Base-by-base conservation (phyloP, 2,888 invertebrate species). In the Hipparchia sbordonii region DNA sequence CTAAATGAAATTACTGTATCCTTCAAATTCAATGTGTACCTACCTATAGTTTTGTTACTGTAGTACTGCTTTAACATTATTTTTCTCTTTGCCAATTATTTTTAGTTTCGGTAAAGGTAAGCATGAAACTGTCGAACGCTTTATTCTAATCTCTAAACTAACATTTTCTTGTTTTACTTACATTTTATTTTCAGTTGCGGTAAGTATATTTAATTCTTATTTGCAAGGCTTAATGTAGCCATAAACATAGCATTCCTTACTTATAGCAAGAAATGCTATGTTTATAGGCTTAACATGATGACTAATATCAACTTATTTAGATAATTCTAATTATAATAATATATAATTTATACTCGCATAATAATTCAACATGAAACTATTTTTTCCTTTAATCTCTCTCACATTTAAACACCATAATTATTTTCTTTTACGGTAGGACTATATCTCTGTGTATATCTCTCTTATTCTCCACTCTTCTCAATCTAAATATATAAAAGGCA, bases 111-210 rank as follows among this genome's bases (percentile, higher is more conserved):
- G 76, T 71, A 73, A 76, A 79, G 78, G 79, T 79, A 87, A 88
- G 90, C 89, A 89, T 88, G 90, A 77, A 12, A 8, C 33, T 57
- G 52, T 76, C 76, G 65, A 77, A 76, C 39, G 77, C 76, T 74
- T 77, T 62, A 51, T 5, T 61, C 23, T 23, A 51, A 7, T 61
- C 8, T 61, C 8, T 61, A 70, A 67, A 69, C 67, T 72, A 12
- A 13, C 59, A 39, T 60, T 60, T 33, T 60, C 6, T 10, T 33
- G 10, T 39, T 60, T 39, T 39, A 10, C 10, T 39, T 69, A 52
- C n/a, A 1, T 52, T 54, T 72, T 70, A 67, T 72, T 77, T 71
- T 68, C 66, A 72, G 76, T 77, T 72, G 76, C 79, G 74, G 72
- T 79, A 76, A 51, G 74, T 75, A 80, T 85, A 84, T 84, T 10